These are phyloP conservation scores for Thomomys bottae DNA, from an alignment of 2,113 vertebrate species.

Conservation along the genomic window DNA sequence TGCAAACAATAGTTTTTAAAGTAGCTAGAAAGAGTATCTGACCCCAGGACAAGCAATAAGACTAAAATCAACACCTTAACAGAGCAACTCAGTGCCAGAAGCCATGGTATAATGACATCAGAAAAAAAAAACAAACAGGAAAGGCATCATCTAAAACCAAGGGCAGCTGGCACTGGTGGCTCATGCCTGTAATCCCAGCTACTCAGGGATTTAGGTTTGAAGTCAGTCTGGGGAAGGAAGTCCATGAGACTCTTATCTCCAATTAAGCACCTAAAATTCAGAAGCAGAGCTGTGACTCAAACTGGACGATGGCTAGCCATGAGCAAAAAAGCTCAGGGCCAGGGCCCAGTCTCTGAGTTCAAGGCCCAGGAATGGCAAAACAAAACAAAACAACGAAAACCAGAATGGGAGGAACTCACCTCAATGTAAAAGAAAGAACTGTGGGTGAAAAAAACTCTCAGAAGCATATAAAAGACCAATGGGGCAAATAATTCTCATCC, in stretches of 20 bases:
- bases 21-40: neutral
- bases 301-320: too few species aligned
- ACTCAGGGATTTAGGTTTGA: too few species aligned
- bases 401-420: neutral
- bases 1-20: neutral
- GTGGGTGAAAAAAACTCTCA: too few species aligned
- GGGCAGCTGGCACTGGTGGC: too few species aligned
- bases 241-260: too few species aligned
- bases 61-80: neutral
- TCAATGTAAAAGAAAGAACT: slow-evolving; percentile 11
- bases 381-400: neutral
- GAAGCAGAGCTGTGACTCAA: too few species aligned
- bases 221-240: too few species aligned
- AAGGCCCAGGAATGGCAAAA: neutral
- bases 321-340: too few species aligned
- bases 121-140: neutral
- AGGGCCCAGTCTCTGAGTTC: too few species aligned
- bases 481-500: neutral
- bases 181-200: too few species aligned
- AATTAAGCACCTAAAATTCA: too few species aligned
- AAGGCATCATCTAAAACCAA: neutral
- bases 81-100: neutral
- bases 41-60: neutral
- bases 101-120: neutral
- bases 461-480: neutral